Evolutionary conservation across 2,888 invertebrate species (phyloP), one percentile per base, ranked within the genome.

Genomic region (Campoplex nolae): DNA sequence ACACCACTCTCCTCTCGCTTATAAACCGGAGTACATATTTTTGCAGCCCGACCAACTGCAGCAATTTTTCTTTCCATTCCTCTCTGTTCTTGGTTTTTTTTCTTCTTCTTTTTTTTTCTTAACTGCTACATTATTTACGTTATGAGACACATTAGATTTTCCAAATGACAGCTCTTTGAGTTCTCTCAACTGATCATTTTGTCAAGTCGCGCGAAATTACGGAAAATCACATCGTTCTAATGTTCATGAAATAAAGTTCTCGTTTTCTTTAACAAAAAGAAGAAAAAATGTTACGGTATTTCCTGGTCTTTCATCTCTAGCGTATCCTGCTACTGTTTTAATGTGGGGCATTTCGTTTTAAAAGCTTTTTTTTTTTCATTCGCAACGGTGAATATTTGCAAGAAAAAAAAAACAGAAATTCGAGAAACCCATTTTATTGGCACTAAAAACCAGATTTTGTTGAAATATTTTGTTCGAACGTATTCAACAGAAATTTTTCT

Each of bases 101-200:
- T 71, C 18, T 18, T 23, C 8, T 18, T 23, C 9, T 42, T 51
- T 51, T 71, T 67, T 35, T 77, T 51, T 65, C n/a, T 6, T 54
- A 38, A 32, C n/a, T 62, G 16, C 51, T 42, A 23, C 74, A 58
- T 56, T 56, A 75, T 75, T 35, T 77, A 62, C 77, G 77, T 77
- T n/a, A 67, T 51, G 67, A 67, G 67, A 77, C 35, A 62, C 65
- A 67, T 67, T 56, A 74, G n/a, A 74, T 51, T 67, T 51, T 8
- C 38, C 45, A 62, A 77, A 77, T 68, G 51, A 77, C 38, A 54
- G 67, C 62, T 77, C 51, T 77, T 67, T 28, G 67, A 38, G 16
- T 75, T 71, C 51, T 65, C 38, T 42, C 71, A 73, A 83, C 83
- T 45, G 42, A 35, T 71, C 51, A 77, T 73, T 83, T 76, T 54